Base-by-base conservation (phyloP, 2,888 invertebrate genomes). In the Agrypnus murinus region DNA sequence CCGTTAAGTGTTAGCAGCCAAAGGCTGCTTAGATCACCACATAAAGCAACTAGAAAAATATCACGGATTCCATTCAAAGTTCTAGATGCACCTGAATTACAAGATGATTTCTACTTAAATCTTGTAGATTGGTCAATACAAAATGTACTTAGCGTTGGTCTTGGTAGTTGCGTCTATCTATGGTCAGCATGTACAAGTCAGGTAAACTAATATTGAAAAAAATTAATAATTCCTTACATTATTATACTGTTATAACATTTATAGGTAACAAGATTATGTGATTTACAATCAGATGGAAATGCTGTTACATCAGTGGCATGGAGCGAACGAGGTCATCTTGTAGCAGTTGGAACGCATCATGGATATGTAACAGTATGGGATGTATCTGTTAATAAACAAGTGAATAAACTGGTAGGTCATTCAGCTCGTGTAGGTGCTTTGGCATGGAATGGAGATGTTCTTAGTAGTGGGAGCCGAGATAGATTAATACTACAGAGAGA, bases 151-250 rank as follows among this genome's bases (percentile, higher is more conserved):
- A 97, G 98, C 84, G 99, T 99, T 2, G 99, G 99, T 0, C 88
- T 99, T 15, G 98, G 98, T 34, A 96, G 96, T 81, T 98, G 98
- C 84, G 99, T 99, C 0, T 99, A 99, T 85, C 87, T 99, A 71
- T 99, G 99, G 99, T 98, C 97, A 80, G 99, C 99, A 8, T 97
- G 97, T 83, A 99, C 98, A 72, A 98, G 98, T 85, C 98, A 99
- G 90, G 91, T 91, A 76, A 10, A 46, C 62, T 9, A 38, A 31
- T 36, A 17, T 15, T 64, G 7, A 15, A 38, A 50, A 38, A 53
- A 14, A 36, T 32, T 17, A 12, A 32, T 25, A 36, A 19, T 32
- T 31, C 31, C 5, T 0, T 17, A 12, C 25, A 15, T 43, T 25
- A 6, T 19, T 48, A 6, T 43, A 36, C 31, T 2, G 12, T 14